These are phyloP conservation scores for Microplitis deprimator DNA, from an alignment of 2,888 invertebrate genomes.

Conservation along the genomic window DNA sequence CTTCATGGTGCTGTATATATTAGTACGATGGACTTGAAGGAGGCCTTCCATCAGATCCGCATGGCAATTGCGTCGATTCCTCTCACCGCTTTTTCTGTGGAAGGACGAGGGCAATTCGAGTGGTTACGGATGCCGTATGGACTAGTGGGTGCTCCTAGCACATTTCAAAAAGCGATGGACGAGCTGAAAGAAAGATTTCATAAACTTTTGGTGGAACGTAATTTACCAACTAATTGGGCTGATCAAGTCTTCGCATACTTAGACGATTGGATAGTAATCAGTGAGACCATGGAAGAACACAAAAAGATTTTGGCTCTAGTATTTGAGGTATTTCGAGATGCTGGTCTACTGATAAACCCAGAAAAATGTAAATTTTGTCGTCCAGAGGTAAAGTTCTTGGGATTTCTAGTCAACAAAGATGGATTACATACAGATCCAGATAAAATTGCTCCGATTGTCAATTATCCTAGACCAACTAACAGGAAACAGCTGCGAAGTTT, in stretches of 20 bases:
- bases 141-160: too few relatives aligned
- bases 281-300: too few relatives aligned
- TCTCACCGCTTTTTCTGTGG: slow-evolving; percentile 44
- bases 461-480: slow-evolving; percentile 27
- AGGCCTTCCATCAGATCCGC: not conserved
- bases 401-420: slow-evolving; percentile 33
- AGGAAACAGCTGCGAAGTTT: slow-evolving; percentile 38
- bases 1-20: not conserved
- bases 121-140: too few relatives aligned
- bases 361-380: too few relatives aligned
- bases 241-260: slow-evolving; percentile 18
- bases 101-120: too few relatives aligned
- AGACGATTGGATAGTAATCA: slow-evolving; percentile 28
- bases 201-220: too few relatives aligned
- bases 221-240: not conserved
- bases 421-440: slow-evolving; percentile 39
- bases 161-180: too few relatives aligned
- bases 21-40: not conserved
- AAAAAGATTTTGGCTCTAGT: too few relatives aligned
- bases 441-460: slow-evolving; percentile 31
- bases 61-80: slow-evolving; percentile 20
- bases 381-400: slow-evolving; percentile 37
- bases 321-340: too few relatives aligned
- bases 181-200: too few relatives aligned
- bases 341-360: too few relatives aligned